Evolutionary conservation across 2,797 vertebrate genomes (phyloP), one percentile per base, ranked within the genome.

Genomic region (Jordanella pulchra): DNA sequence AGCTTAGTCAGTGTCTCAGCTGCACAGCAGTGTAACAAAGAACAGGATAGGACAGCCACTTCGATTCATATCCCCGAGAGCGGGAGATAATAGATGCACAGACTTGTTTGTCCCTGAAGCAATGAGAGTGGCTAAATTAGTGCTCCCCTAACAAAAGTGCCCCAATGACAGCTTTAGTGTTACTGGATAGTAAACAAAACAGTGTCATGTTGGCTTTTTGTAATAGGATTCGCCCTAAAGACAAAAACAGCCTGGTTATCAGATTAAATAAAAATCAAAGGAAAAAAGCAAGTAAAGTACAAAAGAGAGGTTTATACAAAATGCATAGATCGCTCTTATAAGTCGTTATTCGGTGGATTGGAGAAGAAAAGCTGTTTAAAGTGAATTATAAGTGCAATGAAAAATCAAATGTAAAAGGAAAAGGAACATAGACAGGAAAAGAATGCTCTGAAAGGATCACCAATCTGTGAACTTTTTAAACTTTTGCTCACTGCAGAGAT

Each of bases 51-150:
- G 77, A 77, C 72, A 81, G 73, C 55, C 76, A 76, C 75, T 58
- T 54, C 73, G 75, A 68, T 73, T 71, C 61, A 61, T 61, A 67
- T 67, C 75, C 72, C 77, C 78, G n/a, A 53, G 17, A 76, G 67
- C 72, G 30, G 1, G 17, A 69, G 69, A 50, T 51, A 86, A 72
- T 66, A 85, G 72, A 90, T 80, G 81, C 71, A 76, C 74, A 71
- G 67, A 47, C 73, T 73, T 66, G 30, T 79, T 69, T 73, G 73
- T 76, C 68, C 65, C 23, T 21, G 65, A 67, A 77, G 70, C 68
- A 68, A 60, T 69, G 69, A 71, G 28, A 80, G 75, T 32, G 21
- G 35, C 76, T 63, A 28, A 69, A 83, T 77, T 48, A 55, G 21
- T 47, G 72, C 78, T 63, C 71, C 21, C 50, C 64, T 18, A 76